Evolutionary conservation across 2,888 invertebrate genomes (phyloP).

Genomic region (Hermaeophaga mercurialis): DNA sequence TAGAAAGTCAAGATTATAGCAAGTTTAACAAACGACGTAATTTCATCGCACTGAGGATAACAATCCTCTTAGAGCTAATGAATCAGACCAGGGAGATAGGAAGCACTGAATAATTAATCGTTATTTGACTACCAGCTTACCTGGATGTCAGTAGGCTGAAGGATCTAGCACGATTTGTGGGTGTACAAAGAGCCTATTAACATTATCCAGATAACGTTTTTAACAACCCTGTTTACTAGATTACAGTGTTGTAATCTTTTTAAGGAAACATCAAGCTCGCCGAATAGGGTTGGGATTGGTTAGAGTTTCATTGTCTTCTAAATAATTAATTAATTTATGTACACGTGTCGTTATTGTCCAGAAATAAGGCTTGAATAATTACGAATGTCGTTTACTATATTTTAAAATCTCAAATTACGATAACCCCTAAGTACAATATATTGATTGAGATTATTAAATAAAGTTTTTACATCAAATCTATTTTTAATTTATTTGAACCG

Average conservation of each 20-base stretch:
- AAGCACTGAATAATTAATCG: slow-evolving; percentile 23
- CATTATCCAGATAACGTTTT: slow-evolving; percentile 17
- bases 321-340: too few species aligned
- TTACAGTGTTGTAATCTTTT: slow-evolving; percentile 12
- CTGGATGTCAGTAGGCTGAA: slow-evolving; percentile 17
- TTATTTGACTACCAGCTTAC: slow-evolving; percentile 25
- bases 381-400: too few species aligned
- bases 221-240: slow-evolving; percentile 11
- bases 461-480: too few species aligned
- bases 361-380: too few species aligned
- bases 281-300: too few species aligned
- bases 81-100: slow-evolving; percentile 17
- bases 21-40: slow-evolving; percentile 11
- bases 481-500: too few species aligned
- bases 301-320: too few species aligned
- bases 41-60: slow-evolving; percentile 24
- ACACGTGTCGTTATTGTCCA: too few species aligned
- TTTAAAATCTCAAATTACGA: too few species aligned
- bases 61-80: slow-evolving; percentile 27
- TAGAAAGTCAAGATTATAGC: background rate
- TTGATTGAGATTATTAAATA: too few species aligned
- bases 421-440: too few species aligned
- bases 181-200: slow-evolving; percentile 18
- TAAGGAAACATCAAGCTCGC: background rate
- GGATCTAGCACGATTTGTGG: slow-evolving; percentile 13